phyloP scores from a whole-genome alignment of 2,113 vertebrate genomes.

The Myiagra hebetior region DNA sequence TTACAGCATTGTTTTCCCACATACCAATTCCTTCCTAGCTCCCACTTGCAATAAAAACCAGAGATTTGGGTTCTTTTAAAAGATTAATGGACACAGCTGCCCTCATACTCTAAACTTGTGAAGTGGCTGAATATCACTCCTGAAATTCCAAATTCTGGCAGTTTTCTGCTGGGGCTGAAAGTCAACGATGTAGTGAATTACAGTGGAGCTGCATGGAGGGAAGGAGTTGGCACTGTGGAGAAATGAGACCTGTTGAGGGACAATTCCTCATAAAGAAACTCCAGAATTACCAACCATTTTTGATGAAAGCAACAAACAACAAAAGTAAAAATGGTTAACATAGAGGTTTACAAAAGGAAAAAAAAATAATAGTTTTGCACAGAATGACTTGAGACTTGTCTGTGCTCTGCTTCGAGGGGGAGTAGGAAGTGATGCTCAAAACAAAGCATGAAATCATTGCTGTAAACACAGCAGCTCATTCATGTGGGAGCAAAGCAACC shows the following conservation, averaged over 20 bases:
- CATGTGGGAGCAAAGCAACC: not conserved
- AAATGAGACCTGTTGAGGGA: not conserved
- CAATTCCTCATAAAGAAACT: not conserved
- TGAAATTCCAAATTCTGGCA: not conserved
- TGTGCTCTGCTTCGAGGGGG: not conserved
- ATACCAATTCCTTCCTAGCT: slow-evolving; percentile 31
- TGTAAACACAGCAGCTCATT: not conserved
- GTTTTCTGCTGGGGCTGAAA: not conserved
- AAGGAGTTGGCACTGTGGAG: not conserved
- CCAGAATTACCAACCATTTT: not conserved
- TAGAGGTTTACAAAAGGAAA: not conserved
- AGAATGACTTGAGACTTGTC: not conserved
- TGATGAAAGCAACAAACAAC: not conserved
- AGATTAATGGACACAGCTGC: slow-evolving; percentile 43
- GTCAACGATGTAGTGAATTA: not conserved
- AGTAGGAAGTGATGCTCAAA: not conserved
- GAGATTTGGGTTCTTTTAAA: slow-evolving; percentile 31
- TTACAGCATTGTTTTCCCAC: slow-evolving; percentile 61
- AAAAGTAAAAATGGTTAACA: not conserved
- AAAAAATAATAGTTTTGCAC: not conserved
- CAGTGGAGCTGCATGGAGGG: not conserved
- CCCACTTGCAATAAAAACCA: slow-evolving; percentile 42
- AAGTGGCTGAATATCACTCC: not conserved
- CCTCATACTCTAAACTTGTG: not conserved
- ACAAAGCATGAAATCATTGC: not conserved